A percentile compares a stretch with the other conserved stretches of the same genome.
Evolutionary conservation across 2,797 vertebrate genomes (phyloP).

Genomic region (Poecilia wingei): DNA sequence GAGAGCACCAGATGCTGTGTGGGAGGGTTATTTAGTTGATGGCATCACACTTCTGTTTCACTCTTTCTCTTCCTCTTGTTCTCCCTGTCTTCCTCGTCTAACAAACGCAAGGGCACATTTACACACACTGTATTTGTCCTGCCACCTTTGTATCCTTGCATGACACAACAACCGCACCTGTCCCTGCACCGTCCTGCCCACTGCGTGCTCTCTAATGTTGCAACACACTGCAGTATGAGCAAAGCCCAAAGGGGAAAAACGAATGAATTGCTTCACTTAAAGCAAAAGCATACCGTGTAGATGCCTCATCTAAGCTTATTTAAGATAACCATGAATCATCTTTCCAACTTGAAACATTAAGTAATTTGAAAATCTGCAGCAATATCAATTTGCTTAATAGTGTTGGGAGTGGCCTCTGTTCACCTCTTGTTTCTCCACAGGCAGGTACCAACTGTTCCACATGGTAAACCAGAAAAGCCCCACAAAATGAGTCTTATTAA

Average conservation of each 20-base stretch:
- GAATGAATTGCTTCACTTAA: conserved; percentile 23
- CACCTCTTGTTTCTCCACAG: conserved; percentile 15
- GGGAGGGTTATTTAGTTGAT: conserved; percentile 81
- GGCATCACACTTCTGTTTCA: conserved; percentile 75
- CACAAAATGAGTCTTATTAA: conserved; percentile 78
- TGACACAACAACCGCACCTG: conserved; percentile 45
- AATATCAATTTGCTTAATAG: background rate
- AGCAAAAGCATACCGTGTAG: background rate
- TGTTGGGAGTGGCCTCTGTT: conserved; percentile 26
- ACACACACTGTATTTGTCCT: conserved; percentile 57
- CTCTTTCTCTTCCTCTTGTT: conserved; percentile 57
- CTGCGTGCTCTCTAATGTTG: conserved; percentile 10
- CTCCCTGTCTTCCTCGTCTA: conserved; percentile 42
- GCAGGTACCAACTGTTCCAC: conserved; percentile 74
- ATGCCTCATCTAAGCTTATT: background rate
- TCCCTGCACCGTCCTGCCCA: conserved; percentile 25
- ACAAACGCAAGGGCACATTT: conserved; percentile 29
- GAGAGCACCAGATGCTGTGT: conserved; percentile 77
- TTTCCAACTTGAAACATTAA: conserved; percentile 11
- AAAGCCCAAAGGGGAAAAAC: conserved; percentile 28
- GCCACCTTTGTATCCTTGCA: conserved; percentile 60
- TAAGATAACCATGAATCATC: background rate
- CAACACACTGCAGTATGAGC: conserved; percentile 12
- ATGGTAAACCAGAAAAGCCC: conserved; percentile 67
- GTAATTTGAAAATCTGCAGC: conserved; percentile 17